phyloP scores from a whole-genome alignment of 2,113 vertebrate species.

The Craseonycteris thonglongyai region DNA sequence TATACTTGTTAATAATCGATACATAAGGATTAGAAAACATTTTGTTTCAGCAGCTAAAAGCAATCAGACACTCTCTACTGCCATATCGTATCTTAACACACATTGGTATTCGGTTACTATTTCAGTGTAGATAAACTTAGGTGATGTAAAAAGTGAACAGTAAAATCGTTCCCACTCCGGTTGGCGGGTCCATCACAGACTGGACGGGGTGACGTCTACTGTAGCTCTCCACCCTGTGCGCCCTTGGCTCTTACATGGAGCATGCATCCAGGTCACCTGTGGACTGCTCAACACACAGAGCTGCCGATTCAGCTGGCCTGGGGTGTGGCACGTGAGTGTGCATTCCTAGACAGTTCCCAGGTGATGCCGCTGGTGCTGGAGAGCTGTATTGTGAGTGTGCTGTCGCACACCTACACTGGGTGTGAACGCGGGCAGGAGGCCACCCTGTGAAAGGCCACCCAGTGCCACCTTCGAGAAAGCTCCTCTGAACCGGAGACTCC shows the following conservation, averaged over 20 bases:
- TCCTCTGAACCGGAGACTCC: constrained; percentile 26
- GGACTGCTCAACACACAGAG: background rate
- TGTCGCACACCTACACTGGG: background rate
- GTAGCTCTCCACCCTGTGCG: background rate
- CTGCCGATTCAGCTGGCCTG: background rate
- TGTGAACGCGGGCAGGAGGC: background rate
- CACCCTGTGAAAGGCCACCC: no score
- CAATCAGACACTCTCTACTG: constrained; percentile 48
- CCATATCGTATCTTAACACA: constrained; percentile 64
- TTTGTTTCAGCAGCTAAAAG: constrained; percentile 44
- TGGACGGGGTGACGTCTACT: background rate
- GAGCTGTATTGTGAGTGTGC: background rate
- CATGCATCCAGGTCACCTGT: background rate
- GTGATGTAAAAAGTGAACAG: background rate
- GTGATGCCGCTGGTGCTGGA: background rate
- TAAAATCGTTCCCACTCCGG: background rate
- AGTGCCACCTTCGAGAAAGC: background rate
- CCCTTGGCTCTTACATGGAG: background rate
- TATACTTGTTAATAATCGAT: constrained; percentile 60
- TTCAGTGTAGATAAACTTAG: constrained; percentile 59
- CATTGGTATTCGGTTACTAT: constrained; percentile 64
- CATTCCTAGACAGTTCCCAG: background rate
- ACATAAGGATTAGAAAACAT: constrained; percentile 48
- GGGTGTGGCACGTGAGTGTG: background rate
- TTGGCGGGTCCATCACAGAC: background rate